A percentile compares a stretch with the other conserved stretches of the same genome.
phyloP scores from a whole-genome alignment of 1,140 invertebrate species.

The Mactra quadrangularis region DNA sequence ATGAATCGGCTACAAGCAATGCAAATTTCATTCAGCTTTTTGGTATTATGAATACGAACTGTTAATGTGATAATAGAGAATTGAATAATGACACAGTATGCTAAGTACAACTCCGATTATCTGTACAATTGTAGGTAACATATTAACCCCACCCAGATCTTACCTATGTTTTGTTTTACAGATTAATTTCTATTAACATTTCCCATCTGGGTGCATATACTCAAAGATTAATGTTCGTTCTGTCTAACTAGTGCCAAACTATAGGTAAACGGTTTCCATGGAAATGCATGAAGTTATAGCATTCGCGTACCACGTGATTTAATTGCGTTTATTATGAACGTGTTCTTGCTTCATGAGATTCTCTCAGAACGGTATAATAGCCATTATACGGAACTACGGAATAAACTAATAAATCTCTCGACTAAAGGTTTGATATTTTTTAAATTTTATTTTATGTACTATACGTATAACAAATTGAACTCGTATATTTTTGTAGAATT shows the following conservation, averaged over 20 bases:
- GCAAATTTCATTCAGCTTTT: no score
- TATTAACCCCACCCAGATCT: no score
- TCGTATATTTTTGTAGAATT: no score
- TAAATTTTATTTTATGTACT: background rate
- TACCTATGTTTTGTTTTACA: no score
- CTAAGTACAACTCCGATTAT: no score
- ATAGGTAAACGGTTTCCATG: slow-evolving; percentile 19
- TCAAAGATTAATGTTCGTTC: background rate
- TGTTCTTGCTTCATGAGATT: slow-evolving; percentile 34
- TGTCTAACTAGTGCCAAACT: slow-evolving; percentile 47
- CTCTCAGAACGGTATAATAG: slow-evolving; percentile 41
- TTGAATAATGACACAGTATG: no score
- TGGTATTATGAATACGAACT: no score
- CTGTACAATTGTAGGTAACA: no score
- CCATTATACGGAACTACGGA: slow-evolving; percentile 55
- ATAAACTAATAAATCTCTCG: slow-evolving; percentile 43
- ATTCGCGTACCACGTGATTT: slow-evolving; percentile 52
- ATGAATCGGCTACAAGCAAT: no score
- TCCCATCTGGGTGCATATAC: no score
- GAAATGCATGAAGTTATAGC: slow-evolving; percentile 37
- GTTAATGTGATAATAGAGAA: no score
- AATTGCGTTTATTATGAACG: slow-evolving; percentile 46
- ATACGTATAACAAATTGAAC: background rate
- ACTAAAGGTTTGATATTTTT: slow-evolving; percentile 22
- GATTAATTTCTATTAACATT: no score